Evolutionary conservation across 64 coral and sea anemone genomes (phyloP).

Genomic region (Actinia equina): DNA sequence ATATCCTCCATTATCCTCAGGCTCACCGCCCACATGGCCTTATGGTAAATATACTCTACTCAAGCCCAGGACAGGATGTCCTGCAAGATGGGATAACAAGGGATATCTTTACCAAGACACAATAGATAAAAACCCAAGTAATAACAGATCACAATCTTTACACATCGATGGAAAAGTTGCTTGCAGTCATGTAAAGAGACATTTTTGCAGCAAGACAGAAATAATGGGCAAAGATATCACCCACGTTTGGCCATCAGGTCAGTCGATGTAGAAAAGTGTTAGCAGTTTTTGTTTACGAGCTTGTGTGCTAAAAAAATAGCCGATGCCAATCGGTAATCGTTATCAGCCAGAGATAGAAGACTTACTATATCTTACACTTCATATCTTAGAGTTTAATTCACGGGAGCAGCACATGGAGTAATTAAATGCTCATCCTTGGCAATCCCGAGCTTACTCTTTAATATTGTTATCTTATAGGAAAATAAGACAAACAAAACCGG

Average conservation of each 20-base stretch:
- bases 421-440: no score
- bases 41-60: constrained; percentile 25
- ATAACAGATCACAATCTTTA: constrained; percentile 11
- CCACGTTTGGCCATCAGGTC: no score
- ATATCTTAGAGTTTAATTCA: no score
- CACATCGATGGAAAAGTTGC: constrained; percentile 18
- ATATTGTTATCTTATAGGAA: no score
- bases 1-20: background rate
- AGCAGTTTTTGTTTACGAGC: no score
- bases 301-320: no score
- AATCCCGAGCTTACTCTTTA: no score
- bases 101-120: constrained; percentile 56
- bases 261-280: background rate
- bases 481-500: no score
- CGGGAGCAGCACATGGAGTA: no score
- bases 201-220: background rate
- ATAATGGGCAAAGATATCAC: background rate
- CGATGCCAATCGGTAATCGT: no score
- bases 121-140: background rate
- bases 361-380: no score
- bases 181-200: background rate
- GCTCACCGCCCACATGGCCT: background rate
- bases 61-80: constrained; percentile 27
- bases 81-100: background rate
- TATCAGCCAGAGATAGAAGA: no score